phyloP scores from a whole-genome alignment of 2,797 vertebrate species.

The Chelonia mydas region DNA sequence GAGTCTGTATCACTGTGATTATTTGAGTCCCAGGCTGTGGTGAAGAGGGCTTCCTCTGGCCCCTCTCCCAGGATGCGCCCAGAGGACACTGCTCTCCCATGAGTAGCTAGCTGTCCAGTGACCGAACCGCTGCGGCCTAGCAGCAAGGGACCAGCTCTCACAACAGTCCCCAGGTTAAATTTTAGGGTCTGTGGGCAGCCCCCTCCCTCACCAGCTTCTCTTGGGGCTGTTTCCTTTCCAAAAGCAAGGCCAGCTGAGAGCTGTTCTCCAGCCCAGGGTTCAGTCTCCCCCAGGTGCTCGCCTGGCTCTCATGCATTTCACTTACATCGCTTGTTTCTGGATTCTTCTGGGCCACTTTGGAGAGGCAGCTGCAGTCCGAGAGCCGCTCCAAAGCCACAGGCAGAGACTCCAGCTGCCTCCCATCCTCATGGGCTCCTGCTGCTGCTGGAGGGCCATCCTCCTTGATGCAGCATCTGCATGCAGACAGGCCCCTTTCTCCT shows the following conservation, averaged over 20 bases:
- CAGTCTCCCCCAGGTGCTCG: not conserved
- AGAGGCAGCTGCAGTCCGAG: not conserved
- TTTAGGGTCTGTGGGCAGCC: not conserved
- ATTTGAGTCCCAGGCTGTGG: constrained; percentile 64
- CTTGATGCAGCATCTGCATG: not conserved
- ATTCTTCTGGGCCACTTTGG: not conserved
- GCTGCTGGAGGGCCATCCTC: not conserved
- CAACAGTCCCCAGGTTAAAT: not conserved
- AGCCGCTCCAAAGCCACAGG: not conserved
- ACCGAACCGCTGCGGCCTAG: accelerated
- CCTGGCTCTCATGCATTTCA: not conserved
- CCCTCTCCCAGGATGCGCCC: constrained; percentile 50
- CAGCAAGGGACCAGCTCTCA: not conserved
- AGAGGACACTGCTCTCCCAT: not conserved
- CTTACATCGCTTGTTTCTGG: not conserved
- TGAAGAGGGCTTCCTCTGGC: not conserved
- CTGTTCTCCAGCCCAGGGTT: not conserved
- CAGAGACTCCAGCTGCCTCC: not conserved
- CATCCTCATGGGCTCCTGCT: not conserved
- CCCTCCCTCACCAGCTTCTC: not conserved
- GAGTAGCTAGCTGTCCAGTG: not conserved
- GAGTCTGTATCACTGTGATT: constrained; percentile 86
- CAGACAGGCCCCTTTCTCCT: not conserved
- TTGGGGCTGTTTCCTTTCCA: constrained; percentile 2
- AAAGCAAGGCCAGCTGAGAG: not conserved